phyloP scores from a whole-genome alignment of 2,888 invertebrate species.

The Drosophila eohydei region DNA sequence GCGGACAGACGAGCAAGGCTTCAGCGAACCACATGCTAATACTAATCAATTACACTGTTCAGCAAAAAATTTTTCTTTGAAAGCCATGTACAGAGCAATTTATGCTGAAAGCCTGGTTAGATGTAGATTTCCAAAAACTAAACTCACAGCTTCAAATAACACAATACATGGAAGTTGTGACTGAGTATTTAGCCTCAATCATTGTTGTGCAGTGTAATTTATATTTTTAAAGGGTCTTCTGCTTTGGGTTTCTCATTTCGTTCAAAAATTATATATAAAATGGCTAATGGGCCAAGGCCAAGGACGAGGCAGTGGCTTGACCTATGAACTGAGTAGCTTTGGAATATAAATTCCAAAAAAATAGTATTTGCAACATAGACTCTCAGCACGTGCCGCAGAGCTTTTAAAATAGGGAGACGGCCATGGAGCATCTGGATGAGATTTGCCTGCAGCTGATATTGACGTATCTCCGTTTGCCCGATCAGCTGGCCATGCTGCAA shows the following conservation, averaged over 20 bases:
- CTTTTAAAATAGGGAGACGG: background rate
- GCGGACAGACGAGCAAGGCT: no score
- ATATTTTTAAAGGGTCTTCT: background rate
- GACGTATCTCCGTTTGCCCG: constrained; percentile 45
- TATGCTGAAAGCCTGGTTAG: background rate
- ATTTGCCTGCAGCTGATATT: constrained; percentile 59
- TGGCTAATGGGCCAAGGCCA: background rate
- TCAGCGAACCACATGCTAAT: background rate
- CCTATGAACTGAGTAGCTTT: constrained; percentile 19
- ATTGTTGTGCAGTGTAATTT: background rate
- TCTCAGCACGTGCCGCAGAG: background rate
- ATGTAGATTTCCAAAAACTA: background rate
- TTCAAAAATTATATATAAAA: background rate
- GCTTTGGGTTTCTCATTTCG: background rate
- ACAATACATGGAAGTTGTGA: no score
- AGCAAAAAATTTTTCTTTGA: background rate
- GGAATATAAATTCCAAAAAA: constrained; percentile 6
- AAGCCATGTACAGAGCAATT: no score
- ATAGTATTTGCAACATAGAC: constrained; percentile 8
- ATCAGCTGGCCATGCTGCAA: constrained; percentile 66
- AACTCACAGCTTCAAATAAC: background rate
- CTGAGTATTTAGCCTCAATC: no score
- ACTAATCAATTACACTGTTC: background rate
- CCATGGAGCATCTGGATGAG: constrained; percentile 67
- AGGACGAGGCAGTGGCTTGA: background rate